Percentiles rank a stretch among this genome's conserved stretches.
Conservation (phyloP, 2,797 vertebrate species). For the Carduelis carduelis region DNA sequence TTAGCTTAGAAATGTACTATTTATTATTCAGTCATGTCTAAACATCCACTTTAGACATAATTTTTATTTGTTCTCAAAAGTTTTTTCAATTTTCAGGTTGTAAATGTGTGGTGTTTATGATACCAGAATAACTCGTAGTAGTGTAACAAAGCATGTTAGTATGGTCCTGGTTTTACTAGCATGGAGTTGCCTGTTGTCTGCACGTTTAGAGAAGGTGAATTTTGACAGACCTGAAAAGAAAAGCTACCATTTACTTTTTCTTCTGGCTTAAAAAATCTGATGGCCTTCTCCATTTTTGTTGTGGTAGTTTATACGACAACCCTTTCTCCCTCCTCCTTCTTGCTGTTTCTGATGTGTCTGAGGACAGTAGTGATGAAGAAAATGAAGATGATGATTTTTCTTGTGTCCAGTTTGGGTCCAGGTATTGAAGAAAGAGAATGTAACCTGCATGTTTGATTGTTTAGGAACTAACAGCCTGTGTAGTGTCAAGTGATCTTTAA, state of each 20-base stretch:
- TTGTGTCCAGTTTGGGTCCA: slow-evolving; percentile 98
- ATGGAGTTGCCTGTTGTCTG: background rate
- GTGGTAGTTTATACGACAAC: slow-evolving; percentile 81
- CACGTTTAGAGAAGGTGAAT: slow-evolving; percentile 45
- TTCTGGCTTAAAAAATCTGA: slow-evolving; percentile 38
- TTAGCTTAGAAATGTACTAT: background rate
- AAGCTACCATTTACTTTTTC: background rate
- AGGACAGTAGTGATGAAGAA: slow-evolving; percentile 95
- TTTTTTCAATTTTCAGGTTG: background rate
- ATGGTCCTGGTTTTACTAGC: background rate
- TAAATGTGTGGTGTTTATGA: background rate
- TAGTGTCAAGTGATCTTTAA: background rate
- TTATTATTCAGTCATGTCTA: background rate
- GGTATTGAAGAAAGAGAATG: slow-evolving; percentile 84
- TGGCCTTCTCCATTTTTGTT: slow-evolving; percentile 71
- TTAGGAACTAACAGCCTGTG: slow-evolving; percentile 63
- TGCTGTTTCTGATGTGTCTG: slow-evolving; percentile 92
- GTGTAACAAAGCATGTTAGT: background rate
- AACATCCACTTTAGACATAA: background rate
- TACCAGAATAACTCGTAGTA: background rate
- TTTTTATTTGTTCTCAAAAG: background rate
- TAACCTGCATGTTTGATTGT: slow-evolving; percentile 76
- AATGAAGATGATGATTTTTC: slow-evolving; percentile 93
- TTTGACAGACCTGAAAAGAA: background rate
- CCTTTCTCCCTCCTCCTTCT: slow-evolving; percentile 94